A percentile compares a stretch with the other conserved stretches of the same genome.
phyloP scores from a whole-genome alignment of 1,140 invertebrate species.

The Laupala kohalensis region DNA sequence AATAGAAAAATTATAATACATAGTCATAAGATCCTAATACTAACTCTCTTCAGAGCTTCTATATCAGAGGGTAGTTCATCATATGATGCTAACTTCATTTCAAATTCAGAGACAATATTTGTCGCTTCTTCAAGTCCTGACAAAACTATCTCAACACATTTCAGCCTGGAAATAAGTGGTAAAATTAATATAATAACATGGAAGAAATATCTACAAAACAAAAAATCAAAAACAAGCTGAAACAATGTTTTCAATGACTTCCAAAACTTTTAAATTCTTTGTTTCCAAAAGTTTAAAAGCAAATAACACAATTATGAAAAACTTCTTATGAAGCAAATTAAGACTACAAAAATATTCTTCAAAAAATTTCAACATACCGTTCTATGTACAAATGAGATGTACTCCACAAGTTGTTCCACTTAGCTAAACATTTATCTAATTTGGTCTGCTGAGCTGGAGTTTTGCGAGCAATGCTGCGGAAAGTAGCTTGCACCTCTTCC shows the following conservation, averaged over 20 bases:
- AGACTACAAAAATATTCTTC: neutral
- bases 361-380: no score
- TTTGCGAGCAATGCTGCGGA: slow-evolving; percentile 67
- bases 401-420: slow-evolving; percentile 85
- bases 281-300: neutral
- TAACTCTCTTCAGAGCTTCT: slow-evolving; percentile 54
- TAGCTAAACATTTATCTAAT: slow-evolving; percentile 70
- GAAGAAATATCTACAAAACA: slow-evolving; percentile 11
- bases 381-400: slow-evolving; percentile 78
- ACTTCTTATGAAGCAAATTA: neutral
- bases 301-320: neutral
- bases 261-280: neutral
- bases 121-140: slow-evolving; percentile 79
- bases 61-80: slow-evolving; percentile 70
- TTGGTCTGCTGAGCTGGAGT: slow-evolving; percentile 82
- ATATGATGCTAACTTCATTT: slow-evolving; percentile 74
- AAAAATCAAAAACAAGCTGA: slow-evolving; percentile 14
- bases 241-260: neutral
- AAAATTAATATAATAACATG: no score
- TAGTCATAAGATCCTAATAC: slow-evolving; percentile 2
- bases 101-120: slow-evolving; percentile 78
- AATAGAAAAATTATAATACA: neutral
- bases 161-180: slow-evolving; percentile 40
- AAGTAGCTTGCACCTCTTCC: slow-evolving; percentile 67
- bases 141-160: slow-evolving; percentile 80